Percentiles rank a stretch among this genome's conserved stretches.
These are phyloP conservation scores for Trilocha varians DNA, from an alignment of 2,888 invertebrate species.

Conservation along the genomic window DNA sequence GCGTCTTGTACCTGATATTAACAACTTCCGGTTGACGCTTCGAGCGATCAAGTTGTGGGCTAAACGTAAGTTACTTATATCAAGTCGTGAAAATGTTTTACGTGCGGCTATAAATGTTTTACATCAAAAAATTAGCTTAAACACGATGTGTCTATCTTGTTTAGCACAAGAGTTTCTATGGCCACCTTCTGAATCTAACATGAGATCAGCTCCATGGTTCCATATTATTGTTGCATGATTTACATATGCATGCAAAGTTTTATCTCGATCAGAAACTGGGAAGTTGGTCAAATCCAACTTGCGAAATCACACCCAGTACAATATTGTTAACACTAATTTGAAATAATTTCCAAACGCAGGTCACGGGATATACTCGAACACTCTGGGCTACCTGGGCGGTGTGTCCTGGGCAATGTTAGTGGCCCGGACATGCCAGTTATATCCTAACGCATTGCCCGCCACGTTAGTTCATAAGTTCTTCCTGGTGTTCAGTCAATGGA, in stretches of 20 bases:
- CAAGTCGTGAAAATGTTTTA: too few species aligned
- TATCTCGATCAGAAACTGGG: too few species aligned
- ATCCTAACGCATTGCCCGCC: constrained; percentile 96
- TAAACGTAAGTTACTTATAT: constrained; percentile 94
- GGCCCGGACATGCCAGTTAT: constrained; percentile 97
- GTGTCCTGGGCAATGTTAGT: constrained; percentile 99
- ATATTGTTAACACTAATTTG: background rate
- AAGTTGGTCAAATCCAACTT: too few species aligned
- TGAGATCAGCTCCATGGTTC: too few species aligned
- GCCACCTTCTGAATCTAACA: too few species aligned
- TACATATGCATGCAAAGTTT: too few species aligned
- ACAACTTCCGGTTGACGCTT: constrained; percentile 93
- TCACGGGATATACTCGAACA: constrained; percentile 98
- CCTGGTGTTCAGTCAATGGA: constrained; percentile 97
- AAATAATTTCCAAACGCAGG: constrained; percentile 61
- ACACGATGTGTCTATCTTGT: too few species aligned
- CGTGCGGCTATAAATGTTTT: too few species aligned
- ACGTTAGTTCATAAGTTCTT: constrained; percentile 98
- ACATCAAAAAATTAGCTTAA: too few species aligned
- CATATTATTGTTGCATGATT: too few species aligned
- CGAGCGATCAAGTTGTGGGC: constrained; percentile 98
- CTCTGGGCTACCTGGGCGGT: constrained; percentile 96
- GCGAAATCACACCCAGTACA: too few species aligned
- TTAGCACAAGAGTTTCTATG: too few species aligned
- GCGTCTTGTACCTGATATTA: constrained; percentile 93